Evolutionary conservation across 2,888 invertebrate genomes (phyloP).

Genomic region (Ptychoptera contaminata): DNA sequence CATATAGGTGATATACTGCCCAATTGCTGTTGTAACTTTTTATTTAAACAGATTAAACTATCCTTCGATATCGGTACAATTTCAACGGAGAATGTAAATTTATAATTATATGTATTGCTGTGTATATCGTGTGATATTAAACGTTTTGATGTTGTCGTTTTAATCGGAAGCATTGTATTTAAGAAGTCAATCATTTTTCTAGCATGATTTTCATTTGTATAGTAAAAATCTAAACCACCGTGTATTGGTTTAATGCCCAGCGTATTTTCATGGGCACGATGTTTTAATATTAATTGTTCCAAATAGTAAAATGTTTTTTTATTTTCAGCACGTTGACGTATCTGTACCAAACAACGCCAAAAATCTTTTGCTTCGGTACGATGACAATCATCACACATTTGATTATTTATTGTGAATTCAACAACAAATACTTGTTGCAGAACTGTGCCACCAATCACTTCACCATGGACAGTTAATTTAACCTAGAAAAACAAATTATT

Average conservation of each 20-base stretch:
- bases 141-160: constrained; percentile 81
- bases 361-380: constrained; percentile 93
- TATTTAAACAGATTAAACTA: constrained; percentile 77
- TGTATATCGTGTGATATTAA: constrained; percentile 94
- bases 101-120: constrained; percentile 93
- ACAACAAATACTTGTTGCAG: constrained; percentile 92
- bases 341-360: constrained; percentile 88
- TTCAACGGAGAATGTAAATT: constrained; percentile 86
- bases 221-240: constrained; percentile 95
- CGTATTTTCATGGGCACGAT: constrained; percentile 80
- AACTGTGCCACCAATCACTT: constrained; percentile 79
- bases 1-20: constrained; percentile 82
- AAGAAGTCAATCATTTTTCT: constrained; percentile 94
- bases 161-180: constrained; percentile 70
- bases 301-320: constrained; percentile 96
- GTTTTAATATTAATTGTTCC: constrained; percentile 92
- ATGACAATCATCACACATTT: constrained; percentile 97
- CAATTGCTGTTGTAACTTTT: constrained; percentile 68
- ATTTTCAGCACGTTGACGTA: constrained; percentile 74
- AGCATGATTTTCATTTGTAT: constrained; percentile 73
- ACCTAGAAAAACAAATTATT: constrained; percentile 32
- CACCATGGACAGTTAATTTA: constrained; percentile 88
- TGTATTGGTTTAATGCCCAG: constrained; percentile 70
- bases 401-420: constrained; percentile 78
- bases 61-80: constrained; percentile 94